Conservation (phyloP, 2,888 invertebrate genomes). For the Entomobrya proxima region DNA sequence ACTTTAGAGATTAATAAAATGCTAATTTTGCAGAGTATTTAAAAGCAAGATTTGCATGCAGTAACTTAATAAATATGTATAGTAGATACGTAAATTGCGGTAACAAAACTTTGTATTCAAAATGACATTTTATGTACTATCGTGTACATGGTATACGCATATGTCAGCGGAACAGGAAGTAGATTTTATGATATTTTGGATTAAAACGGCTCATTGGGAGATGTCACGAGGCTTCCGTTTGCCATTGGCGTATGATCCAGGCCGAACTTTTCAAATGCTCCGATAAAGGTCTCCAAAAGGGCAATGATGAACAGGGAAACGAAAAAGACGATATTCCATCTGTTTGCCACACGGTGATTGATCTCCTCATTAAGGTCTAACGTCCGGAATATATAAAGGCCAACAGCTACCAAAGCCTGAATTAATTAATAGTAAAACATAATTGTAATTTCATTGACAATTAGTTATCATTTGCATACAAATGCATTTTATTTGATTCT, state of each 20-base stretch:
- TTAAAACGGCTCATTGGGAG: constrained; percentile 13
- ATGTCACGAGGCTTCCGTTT: constrained; percentile 6
- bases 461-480: not conserved
- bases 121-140: not conserved
- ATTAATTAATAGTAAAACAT: not conserved
- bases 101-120: not conserved
- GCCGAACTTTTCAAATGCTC: constrained; percentile 70
- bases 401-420: constrained; percentile 67
- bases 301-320: constrained; percentile 58
- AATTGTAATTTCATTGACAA: not conserved
- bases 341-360: constrained; percentile 60
- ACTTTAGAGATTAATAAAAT: no score
- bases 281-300: constrained; percentile 65
- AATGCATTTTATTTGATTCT: not conserved
- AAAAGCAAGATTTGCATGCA: not conserved
- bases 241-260: constrained; percentile 61
- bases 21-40: no score
- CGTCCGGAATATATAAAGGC: constrained; percentile 67
- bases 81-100: not conserved
- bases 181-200: not conserved
- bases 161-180: not conserved
- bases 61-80: not conserved
- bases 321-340: constrained; percentile 69
- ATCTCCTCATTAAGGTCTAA: constrained; percentile 65
- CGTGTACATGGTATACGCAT: not conserved